These are phyloP conservation scores for Corythoichthys haematopterus DNA, from an alignment of 2,113 vertebrate species.

Conservation along the genomic window DNA sequence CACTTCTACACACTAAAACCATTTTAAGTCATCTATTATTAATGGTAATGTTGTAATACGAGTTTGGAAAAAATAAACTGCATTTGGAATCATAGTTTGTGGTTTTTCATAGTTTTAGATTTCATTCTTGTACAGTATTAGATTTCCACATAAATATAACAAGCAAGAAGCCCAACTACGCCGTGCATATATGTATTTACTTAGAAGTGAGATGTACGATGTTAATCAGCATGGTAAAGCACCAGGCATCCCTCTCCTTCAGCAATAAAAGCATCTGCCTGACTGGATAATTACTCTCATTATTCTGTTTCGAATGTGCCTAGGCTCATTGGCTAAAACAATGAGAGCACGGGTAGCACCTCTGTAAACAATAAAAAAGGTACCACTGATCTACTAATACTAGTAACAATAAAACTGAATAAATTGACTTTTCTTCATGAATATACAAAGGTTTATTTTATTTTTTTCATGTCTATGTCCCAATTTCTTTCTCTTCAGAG, in stretches of 20 bases:
- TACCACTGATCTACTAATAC: not conserved
- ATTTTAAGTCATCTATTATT: too few relatives aligned
- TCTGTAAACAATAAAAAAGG: not conserved
- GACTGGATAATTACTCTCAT: slow-evolving; percentile 62
- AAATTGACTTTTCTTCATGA: not conserved
- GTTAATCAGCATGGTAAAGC: slow-evolving; percentile 53
- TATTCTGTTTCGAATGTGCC: slow-evolving; percentile 39
- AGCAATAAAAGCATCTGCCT: slow-evolving; percentile 59
- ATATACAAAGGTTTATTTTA: slow-evolving; percentile 9
- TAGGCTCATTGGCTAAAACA: slow-evolving; percentile 19
- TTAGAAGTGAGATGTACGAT: slow-evolving; percentile 52
- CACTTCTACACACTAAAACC: too few relatives aligned
- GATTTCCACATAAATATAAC: not conserved
- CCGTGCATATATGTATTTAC: slow-evolving; percentile 12
- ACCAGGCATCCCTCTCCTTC: slow-evolving; percentile 35
- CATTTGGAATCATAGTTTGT: too few relatives aligned
- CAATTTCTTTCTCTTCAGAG: not conserved
- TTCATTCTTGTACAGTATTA: not conserved
- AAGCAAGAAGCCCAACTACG: not conserved
- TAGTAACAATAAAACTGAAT: not conserved
- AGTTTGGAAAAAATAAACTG: too few relatives aligned
- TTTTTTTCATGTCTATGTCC: slow-evolving; percentile 13
- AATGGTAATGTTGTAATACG: not conserved
- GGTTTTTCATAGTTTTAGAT: not conserved
- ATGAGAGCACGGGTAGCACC: not conserved